Evolutionary conservation across 2,888 invertebrate genomes (phyloP), one percentile per base, ranked within the genome.

Genomic region (Microchrysa polita): DNA sequence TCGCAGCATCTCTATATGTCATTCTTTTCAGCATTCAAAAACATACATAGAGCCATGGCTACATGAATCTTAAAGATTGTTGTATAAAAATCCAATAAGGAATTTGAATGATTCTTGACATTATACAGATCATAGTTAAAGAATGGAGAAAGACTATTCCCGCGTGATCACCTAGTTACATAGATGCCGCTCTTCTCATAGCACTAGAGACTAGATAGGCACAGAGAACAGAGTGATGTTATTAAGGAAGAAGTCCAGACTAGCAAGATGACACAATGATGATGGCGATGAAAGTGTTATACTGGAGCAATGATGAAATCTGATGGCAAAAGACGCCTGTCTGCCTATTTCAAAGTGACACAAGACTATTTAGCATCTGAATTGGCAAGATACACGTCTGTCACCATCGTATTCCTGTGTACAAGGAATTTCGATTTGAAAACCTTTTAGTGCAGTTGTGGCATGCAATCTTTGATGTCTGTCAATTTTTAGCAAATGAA

Each of bases 41-140:
- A n/a, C n/a, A n/a, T 16, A 52, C 5, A 16, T 20, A 10, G 5
- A 16, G 10, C 55, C 18, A 10, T 10, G 4, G 7, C n/a, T 14
- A 2, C 44, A 69, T 55, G 42, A 69, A 57, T 69, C 40, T 69
- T 52, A 57, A 69, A 61, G 27, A 61, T 61, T 61, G 52, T 69
- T 57, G 48, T 48, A 48, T 48, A 48, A 48, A 48, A 69, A 69
- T 69, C 55, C 57, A 69, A 34, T 55, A 34, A 16, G 27, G 57
- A 69, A 69, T 69, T 69, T 69, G 69, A 69, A 23, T 69, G 69
- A 55, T 57, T 69, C 69, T 48, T 69, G 69, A 69, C 69, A 40
- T 69, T 42, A 69, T 55, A 55, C 55, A 69, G 69, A 55, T 69
- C 55, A 20, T 2, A 4, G 2, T 48, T n/a, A 48, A n/a, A 48